A percentile compares a stretch with the other conserved stretches of the same genome.
These are phyloP conservation scores for Cyphomyrmex costatus DNA, from an alignment of 1,140 invertebrate genomes.

Conservation along the genomic window DNA sequence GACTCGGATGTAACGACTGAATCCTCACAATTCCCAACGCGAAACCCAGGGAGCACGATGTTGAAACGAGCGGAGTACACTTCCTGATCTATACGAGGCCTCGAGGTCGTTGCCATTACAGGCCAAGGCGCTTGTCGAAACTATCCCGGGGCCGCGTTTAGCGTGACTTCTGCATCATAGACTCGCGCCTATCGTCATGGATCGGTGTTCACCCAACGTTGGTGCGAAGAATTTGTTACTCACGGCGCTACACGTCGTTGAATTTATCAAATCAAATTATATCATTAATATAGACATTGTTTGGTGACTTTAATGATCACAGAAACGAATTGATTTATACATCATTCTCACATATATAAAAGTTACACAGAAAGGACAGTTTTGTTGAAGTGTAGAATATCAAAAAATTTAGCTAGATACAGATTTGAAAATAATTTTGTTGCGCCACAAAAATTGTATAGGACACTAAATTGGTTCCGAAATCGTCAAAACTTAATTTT, in stretches of 20 bases:
- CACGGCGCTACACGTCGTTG: background rate
- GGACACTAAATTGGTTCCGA: too few relatives aligned
- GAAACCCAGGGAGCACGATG: constrained; percentile 36
- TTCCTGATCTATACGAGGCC: constrained; percentile 42
- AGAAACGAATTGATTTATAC: too few relatives aligned
- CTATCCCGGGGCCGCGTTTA: constrained; percentile 8
- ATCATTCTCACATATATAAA: too few relatives aligned
- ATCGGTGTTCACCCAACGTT: background rate
- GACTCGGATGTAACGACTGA: constrained; percentile 1
- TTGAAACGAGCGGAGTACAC: constrained; percentile 38
- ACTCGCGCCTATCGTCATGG: background rate
- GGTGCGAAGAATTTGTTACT: background rate
- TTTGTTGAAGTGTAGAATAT: too few relatives aligned
- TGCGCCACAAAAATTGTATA: too few relatives aligned
- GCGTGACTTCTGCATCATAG: background rate
- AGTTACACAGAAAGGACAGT: too few relatives aligned
- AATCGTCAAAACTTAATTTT: too few relatives aligned
- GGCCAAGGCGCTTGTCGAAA: constrained; percentile 3
- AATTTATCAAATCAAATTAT: background rate
- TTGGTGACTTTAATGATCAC: too few relatives aligned
- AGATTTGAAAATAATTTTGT: too few relatives aligned
- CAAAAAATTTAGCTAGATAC: too few relatives aligned
- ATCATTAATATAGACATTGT: too few relatives aligned
- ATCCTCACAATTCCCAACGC: constrained; percentile 44
- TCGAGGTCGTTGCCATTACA: constrained; percentile 20